Conservation (phyloP, 2,113 vertebrate species). For the Phrynocephalus versicolor region DNA sequence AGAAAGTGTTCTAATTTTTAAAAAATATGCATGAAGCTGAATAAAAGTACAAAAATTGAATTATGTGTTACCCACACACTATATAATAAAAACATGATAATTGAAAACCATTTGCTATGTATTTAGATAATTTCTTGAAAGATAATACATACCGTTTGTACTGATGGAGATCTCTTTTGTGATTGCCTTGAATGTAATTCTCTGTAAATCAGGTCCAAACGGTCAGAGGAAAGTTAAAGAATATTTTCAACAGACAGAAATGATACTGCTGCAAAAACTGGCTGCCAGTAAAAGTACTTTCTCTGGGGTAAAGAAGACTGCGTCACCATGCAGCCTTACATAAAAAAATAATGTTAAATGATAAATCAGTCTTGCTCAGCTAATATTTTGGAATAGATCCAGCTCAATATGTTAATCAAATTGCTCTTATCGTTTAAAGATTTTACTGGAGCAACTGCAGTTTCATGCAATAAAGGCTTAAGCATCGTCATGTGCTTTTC, state of each 20-base stretch:
- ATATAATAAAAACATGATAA: not conserved
- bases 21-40: not conserved
- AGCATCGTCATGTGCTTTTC: slow-evolving; percentile 63
- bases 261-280: slow-evolving; percentile 48
- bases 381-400: slow-evolving; percentile 29
- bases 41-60: not conserved
- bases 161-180: slow-evolving; percentile 58
- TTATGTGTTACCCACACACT: not conserved
- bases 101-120: slow-evolving; percentile 23
- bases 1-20: not conserved
- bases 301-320: slow-evolving; percentile 59
- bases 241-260: slow-evolving; percentile 58
- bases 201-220: slow-evolving; percentile 50
- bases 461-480: slow-evolving; percentile 47
- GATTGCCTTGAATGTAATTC: slow-evolving; percentile 51
- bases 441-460: slow-evolving; percentile 48
- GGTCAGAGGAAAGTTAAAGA: slow-evolving; percentile 45
- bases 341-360: slow-evolving; percentile 46
- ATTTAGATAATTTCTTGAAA: slow-evolving; percentile 44
- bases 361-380: slow-evolving; percentile 38
- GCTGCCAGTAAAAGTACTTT: slow-evolving; percentile 64
- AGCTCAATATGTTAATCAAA: slow-evolving; percentile 28
- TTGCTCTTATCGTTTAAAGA: slow-evolving; percentile 8
- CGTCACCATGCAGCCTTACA: slow-evolving; percentile 67
- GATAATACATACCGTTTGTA: slow-evolving; percentile 70